Percentiles rank a stretch among this genome's conserved stretches.
Evolutionary conservation across 2,797 vertebrate species (phyloP).

Genomic region (Micrastur ruficollis): DNA sequence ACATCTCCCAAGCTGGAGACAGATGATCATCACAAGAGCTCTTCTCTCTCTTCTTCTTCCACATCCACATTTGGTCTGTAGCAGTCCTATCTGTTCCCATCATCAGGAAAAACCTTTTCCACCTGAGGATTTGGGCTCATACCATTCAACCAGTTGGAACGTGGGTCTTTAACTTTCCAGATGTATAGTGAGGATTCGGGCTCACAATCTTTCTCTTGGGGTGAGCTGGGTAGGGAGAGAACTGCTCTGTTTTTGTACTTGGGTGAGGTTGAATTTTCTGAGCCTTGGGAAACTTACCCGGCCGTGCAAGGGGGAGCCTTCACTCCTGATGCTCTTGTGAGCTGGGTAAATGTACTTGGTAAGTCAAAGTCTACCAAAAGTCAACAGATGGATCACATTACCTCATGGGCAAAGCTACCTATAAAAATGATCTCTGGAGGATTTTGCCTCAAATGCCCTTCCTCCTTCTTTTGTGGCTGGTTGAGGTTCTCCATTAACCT

Average conservation of each 20-base stretch:
- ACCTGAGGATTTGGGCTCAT: not conserved
- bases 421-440: not conserved
- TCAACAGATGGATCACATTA: not conserved
- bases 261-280: not conserved
- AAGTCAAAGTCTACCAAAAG: not conserved
- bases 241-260: not conserved
- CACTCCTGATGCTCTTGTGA: not conserved
- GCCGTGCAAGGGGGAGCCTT: not conserved
- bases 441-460: not conserved
- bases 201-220: not conserved
- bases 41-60: not conserved
- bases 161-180: not conserved
- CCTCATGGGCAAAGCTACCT: not conserved
- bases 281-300: not conserved
- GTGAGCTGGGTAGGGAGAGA: not conserved
- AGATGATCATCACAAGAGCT: not conserved
- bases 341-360: not conserved
- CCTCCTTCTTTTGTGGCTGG: not conserved
- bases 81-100: not conserved
- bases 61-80: not conserved
- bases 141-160: not conserved
- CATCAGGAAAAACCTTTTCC: not conserved
- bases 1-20: not conserved
- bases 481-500: not conserved
- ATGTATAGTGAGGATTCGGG: not conserved